phyloP scores from a whole-genome alignment of 2,888 invertebrate genomes.

The Antheraea assamensis region DNA sequence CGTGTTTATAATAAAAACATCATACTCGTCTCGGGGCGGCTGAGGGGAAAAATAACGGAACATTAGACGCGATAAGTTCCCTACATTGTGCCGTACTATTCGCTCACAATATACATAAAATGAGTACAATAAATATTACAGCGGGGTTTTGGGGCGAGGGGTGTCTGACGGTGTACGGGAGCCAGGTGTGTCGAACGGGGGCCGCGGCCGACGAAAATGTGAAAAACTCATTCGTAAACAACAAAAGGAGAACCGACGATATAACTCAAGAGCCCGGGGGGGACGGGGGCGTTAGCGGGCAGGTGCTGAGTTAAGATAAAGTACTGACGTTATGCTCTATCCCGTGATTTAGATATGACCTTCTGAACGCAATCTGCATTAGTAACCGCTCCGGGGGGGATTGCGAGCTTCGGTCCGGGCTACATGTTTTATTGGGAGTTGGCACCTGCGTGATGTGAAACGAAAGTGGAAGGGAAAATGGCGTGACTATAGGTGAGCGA shows the following conservation, averaged over 20 bases:
- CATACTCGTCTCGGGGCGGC: conserved; percentile 47
- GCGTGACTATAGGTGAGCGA: conserved; percentile 10
- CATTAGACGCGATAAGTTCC: conserved; percentile 74
- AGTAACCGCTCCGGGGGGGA: conserved; percentile 54
- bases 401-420: conserved; percentile 31
- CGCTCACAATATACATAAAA: conserved; percentile 59
- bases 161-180: conserved; percentile 42
- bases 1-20: conserved; percentile 79
- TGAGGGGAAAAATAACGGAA: conserved; percentile 53
- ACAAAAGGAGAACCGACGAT: conserved; percentile 69
- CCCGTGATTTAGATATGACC: conserved; percentile 78
- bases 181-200: conserved; percentile 71
- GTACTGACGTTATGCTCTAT: conserved; percentile 70
- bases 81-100: conserved; percentile 59
- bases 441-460: conserved; percentile 53
- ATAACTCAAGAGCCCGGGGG: conserved; percentile 53
- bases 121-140: conserved; percentile 62
- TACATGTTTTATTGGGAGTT: conserved; percentile 51
- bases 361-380: conserved; percentile 75
- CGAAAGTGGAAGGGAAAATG: conserved; percentile 29
- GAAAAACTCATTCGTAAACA: conserved; percentile 79
- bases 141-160: conserved; percentile 1
- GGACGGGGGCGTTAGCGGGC: conserved; percentile 38
- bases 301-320: conserved; percentile 76
- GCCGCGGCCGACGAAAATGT: conserved; percentile 60